Conservation (phyloP, 2,888 invertebrate species). For the Urechis unicinctus region DNA sequence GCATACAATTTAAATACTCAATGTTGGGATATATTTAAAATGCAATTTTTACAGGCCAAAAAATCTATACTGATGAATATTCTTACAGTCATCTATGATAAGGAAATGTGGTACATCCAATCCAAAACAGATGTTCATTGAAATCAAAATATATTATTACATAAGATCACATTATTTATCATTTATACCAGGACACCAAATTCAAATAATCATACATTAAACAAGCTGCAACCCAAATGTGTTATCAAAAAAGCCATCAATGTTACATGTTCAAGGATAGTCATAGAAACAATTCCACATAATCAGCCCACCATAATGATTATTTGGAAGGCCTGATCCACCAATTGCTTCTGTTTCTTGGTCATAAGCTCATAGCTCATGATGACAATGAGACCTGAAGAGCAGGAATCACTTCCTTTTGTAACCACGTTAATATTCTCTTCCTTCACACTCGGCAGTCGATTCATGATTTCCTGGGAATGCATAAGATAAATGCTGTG, state of each 20-base stretch:
- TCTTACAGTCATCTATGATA: background rate
- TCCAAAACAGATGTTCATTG: background rate
- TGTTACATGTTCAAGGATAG: no score
- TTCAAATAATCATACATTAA: no score
- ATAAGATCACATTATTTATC: no score
- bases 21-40: no score
- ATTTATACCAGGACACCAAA: no score
- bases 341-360: conserved; percentile 57
- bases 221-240: no score
- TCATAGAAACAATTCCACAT: no score
- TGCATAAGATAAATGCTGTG: background rate
- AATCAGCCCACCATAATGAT: conserved; percentile 54
- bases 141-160: no score
- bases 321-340: conserved; percentile 60
- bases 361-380: conserved; percentile 83
- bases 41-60: background rate
- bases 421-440: conserved; percentile 57
- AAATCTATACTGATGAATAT: background rate
- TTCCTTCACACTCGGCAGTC: conserved; percentile 69
- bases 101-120: conserved; percentile 4
- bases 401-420: conserved; percentile 38
- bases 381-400: conserved; percentile 61
- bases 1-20: no score
- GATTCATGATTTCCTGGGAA: conserved; percentile 67
- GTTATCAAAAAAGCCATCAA: no score